Conservation (phyloP, 2,888 invertebrate genomes). For the Oeneis ivallda region DNA sequence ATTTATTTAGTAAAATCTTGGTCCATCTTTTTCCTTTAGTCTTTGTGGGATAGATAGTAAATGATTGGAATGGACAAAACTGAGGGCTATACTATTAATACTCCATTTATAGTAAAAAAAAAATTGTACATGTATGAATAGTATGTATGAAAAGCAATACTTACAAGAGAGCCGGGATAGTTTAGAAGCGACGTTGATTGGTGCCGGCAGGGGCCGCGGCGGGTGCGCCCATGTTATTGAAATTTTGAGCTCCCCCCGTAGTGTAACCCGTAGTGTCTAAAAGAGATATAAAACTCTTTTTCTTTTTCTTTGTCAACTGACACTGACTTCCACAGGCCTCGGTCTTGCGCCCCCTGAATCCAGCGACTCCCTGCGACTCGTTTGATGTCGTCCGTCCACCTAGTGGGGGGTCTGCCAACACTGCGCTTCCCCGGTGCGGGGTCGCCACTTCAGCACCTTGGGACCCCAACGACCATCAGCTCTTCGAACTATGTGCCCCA, state of each 20-base stretch:
- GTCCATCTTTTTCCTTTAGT: background rate
- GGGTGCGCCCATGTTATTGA: background rate
- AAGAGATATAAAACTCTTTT: too few species aligned
- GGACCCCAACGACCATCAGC: too few species aligned
- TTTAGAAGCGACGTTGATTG: slow-evolving; percentile 6
- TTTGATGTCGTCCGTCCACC: too few species aligned
- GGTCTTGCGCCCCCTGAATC: too few species aligned
- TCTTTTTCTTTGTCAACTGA: too few species aligned
- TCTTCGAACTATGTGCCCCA: too few species aligned
- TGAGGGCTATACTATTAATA: background rate
- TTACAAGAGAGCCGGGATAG: slow-evolving; percentile 3
- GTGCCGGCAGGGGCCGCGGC: background rate
- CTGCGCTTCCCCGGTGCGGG: too few species aligned
- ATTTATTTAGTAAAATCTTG: background rate
- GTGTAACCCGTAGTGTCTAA: background rate
- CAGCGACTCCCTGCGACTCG: too few species aligned
- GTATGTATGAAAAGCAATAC: slow-evolving; percentile 10
- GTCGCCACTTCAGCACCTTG: too few species aligned
- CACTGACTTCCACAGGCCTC: too few species aligned
- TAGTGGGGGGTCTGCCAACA: too few species aligned
- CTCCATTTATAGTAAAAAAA: background rate
- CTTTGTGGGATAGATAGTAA: background rate
- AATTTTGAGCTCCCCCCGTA: background rate
- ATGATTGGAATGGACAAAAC: background rate
- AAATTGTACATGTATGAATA: background rate